Conservation (phyloP, 2,888 invertebrate species). For the Drosophila algonquin region DNA sequence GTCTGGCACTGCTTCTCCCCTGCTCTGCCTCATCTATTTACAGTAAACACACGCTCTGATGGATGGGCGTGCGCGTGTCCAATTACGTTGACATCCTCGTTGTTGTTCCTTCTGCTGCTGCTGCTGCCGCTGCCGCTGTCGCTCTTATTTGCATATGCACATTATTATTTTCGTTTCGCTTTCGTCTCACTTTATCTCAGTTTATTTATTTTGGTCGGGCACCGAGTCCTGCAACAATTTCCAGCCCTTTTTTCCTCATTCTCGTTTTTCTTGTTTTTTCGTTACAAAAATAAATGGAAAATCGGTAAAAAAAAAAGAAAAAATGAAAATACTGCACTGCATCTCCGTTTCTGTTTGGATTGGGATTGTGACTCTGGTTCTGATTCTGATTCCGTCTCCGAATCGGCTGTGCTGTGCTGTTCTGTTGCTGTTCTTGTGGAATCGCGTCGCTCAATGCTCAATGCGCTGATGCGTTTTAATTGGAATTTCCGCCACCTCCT, state of each 20-base stretch:
- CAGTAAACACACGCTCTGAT: constrained; percentile 64
- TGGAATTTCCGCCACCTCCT: constrained; percentile 73
- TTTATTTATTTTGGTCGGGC: constrained; percentile 62
- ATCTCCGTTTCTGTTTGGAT: constrained; percentile 45
- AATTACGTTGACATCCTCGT: constrained; percentile 78
- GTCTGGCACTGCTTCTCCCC: not conserved
- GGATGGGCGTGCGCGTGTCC: constrained; percentile 57
- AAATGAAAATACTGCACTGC: constrained; percentile 19
- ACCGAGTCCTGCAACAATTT: constrained; percentile 37
- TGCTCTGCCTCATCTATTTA: constrained; percentile 40
- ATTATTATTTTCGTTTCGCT: constrained; percentile 68
- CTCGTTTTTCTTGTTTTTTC: constrained; percentile 59
- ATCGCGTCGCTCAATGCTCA: constrained; percentile 22
- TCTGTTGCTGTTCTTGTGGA: constrained; percentile 29
- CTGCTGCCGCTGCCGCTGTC: not conserved
- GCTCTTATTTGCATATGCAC: constrained; percentile 68
- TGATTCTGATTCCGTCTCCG: constrained; percentile 31
- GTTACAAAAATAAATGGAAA: constrained; percentile 71
- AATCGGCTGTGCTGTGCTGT: constrained; percentile 19
- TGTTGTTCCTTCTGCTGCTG: constrained; percentile 32
- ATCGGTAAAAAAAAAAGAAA: constrained; percentile 56
- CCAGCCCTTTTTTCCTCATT: constrained; percentile 13
- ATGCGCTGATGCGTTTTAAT: constrained; percentile 75
- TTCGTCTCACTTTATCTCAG: constrained; percentile 62
- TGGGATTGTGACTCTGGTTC: constrained; percentile 31